Conservation (phyloP, 2,888 invertebrate species). For the Ecliptopera silaceata region DNA sequence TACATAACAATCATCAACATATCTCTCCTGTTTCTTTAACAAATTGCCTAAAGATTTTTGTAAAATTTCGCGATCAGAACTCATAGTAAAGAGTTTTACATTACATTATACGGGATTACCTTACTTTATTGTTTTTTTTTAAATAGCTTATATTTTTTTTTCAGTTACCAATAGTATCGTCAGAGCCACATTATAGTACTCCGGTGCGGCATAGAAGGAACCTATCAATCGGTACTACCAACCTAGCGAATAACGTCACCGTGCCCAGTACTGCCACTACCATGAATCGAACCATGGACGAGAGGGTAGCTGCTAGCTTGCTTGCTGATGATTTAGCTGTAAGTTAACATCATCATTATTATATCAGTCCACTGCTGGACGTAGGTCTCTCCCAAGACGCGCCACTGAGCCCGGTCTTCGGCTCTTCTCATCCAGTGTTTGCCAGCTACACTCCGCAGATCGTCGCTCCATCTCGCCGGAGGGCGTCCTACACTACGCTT, state of each 20-base stretch:
- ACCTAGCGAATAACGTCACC: slow-evolving; percentile 58
- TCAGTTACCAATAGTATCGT: slow-evolving; percentile 60
- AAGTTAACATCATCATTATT: slow-evolving; percentile 38
- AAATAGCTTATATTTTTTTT: too few species aligned
- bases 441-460: too few species aligned
- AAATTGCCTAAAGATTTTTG: too few species aligned
- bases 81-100: too few species aligned
- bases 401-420: too few species aligned
- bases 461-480: too few species aligned
- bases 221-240: slow-evolving; percentile 76
- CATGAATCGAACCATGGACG: slow-evolving; percentile 84
- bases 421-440: too few species aligned
- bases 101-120: background rate
- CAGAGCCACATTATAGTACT: slow-evolving; percentile 79
- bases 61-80: too few species aligned
- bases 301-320: slow-evolving; percentile 80
- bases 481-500: too few species aligned
- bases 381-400: too few species aligned
- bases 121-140: too few species aligned
- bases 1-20: too few species aligned
- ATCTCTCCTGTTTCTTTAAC: background rate
- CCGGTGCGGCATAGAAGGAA: slow-evolving; percentile 76
- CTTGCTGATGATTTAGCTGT: slow-evolving; percentile 84
- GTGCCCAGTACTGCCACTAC: slow-evolving; percentile 59
- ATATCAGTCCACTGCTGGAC: background rate